Conservation (phyloP, 1,140 invertebrate genomes). For the silkworm (Bombyx mori) region DNA sequence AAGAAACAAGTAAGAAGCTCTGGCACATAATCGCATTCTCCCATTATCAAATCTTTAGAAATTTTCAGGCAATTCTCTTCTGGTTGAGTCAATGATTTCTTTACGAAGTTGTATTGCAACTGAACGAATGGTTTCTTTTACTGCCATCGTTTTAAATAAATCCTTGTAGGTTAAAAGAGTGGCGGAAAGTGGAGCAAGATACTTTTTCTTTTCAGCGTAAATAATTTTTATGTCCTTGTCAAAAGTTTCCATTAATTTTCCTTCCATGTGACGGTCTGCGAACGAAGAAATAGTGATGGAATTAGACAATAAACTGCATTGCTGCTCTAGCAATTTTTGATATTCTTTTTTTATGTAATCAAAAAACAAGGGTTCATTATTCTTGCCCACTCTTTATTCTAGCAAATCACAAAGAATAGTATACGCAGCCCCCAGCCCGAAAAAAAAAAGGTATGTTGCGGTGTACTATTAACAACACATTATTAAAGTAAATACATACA, state of each 20-base stretch:
- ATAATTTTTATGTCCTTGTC: slow-evolving; percentile 6
- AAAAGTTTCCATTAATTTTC: slow-evolving; percentile 9
- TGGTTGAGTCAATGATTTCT: background rate
- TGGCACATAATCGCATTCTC: background rate
- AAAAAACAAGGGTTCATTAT: slow-evolving; percentile 9
- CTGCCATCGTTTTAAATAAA: slow-evolving; percentile 1
- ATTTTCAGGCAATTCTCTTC: slow-evolving; percentile 1
- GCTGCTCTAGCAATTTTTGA: slow-evolving; percentile 6
- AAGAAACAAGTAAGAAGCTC: background rate
- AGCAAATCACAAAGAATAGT: slow-evolving; percentile 4
- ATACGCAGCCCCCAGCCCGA: background rate
- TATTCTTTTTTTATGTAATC: slow-evolving; percentile 9
- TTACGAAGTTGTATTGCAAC: background rate
- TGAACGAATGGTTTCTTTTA: background rate
- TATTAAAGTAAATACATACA: too few relatives aligned
- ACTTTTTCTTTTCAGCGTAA: slow-evolving; percentile 10
- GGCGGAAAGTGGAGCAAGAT: slow-evolving; percentile 6
- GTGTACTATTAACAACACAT: too few relatives aligned
- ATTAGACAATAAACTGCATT: slow-evolving; percentile 9
- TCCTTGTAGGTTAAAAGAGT: slow-evolving; percentile 3
- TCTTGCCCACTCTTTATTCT: slow-evolving; percentile 3
- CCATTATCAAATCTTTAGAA: background rate
- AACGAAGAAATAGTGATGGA: slow-evolving; percentile 9
- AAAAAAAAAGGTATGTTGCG: too few relatives aligned
- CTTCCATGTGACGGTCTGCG: slow-evolving; percentile 7